phyloP scores from a whole-genome alignment of 30 jellyfish, hydroid and myxozoan genomes.

The Hydractinia echinata region DNA sequence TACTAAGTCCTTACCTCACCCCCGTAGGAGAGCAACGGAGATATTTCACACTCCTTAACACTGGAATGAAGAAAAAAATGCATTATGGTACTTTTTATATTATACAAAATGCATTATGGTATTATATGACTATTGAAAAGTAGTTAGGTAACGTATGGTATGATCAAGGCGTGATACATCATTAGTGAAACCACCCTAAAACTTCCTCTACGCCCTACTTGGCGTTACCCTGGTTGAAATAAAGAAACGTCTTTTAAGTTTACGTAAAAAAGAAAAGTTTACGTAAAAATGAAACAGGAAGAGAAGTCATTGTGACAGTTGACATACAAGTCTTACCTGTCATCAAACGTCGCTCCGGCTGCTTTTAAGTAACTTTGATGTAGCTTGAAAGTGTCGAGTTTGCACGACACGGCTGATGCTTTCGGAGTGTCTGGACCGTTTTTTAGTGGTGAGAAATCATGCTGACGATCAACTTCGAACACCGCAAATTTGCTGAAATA shows the following conservation, averaged over 20 bases:
- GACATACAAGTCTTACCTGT: background rate
- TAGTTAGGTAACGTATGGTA: too few relatives aligned
- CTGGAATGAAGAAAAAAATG: constrained; percentile 26
- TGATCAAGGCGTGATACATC: too few relatives aligned
- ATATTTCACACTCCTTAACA: constrained; percentile 56
- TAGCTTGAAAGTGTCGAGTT: constrained; percentile 48
- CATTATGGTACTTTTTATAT: too few relatives aligned
- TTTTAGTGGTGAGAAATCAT: constrained; percentile 95
- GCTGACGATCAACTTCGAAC: constrained; percentile 73
- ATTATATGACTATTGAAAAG: too few relatives aligned
- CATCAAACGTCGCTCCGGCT: constrained; percentile 83
- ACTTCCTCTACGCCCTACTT: background rate
- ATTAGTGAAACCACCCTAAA: background rate
- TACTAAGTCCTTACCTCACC: constrained; percentile 61
- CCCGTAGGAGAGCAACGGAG: constrained; percentile 70
- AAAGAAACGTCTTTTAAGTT: too few relatives aligned
- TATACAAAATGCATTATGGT: too few relatives aligned
- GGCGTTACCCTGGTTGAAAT: too few relatives aligned
- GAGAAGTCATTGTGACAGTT: background rate
- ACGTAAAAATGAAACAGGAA: background rate
- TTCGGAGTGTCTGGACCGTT: constrained; percentile 78
- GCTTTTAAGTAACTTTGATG: constrained; percentile 43
- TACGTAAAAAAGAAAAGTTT: background rate
- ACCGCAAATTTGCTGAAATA: constrained; percentile 79
- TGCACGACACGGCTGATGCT: constrained; percentile 74